These are phyloP conservation scores for Ageneiosus marmoratus DNA, from an alignment of 2,113 vertebrate genomes.

Conservation along the genomic window DNA sequence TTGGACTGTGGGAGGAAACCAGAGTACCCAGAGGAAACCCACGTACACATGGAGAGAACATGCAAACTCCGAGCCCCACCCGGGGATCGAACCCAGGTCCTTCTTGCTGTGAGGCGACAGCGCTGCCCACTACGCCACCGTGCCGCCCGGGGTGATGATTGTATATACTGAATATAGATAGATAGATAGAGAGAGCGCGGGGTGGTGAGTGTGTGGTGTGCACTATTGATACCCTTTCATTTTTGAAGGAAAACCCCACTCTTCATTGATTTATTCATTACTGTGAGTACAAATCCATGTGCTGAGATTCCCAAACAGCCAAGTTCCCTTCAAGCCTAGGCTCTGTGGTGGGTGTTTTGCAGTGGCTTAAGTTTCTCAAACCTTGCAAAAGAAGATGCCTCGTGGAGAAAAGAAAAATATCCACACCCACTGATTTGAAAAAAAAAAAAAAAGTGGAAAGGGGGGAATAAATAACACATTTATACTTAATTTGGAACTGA, in stretches of 20 bases:
- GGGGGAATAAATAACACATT: slow-evolving; percentile 56
- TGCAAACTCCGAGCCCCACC: no score
- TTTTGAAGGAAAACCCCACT: slow-evolving; percentile 23
- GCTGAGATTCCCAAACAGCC: slow-evolving; percentile 27
- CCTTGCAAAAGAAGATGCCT: slow-evolving; percentile 54
- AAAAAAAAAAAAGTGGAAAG: slow-evolving; percentile 31
- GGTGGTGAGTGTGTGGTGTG: slow-evolving; percentile 6
- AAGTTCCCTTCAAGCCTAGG: slow-evolving; percentile 46
- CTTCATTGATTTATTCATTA: slow-evolving; percentile 42
- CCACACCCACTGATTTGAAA: slow-evolving; percentile 46
- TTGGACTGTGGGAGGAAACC: no score
- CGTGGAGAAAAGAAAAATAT: slow-evolving; percentile 52
- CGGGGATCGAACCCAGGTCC: no score
- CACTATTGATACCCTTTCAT: slow-evolving; percentile 28
- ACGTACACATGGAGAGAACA: no score
- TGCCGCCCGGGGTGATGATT: no score
- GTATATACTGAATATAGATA: no score
- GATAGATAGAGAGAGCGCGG: not conserved
- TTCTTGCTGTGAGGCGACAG: no score
- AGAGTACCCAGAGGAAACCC: no score
- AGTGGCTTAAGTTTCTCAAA: slow-evolving; percentile 52
- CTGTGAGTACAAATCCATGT: slow-evolving; percentile 48
- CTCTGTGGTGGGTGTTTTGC: slow-evolving; percentile 33
- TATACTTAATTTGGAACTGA: slow-evolving; percentile 50
- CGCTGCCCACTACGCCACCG: no score